phyloP scores from a whole-genome alignment of 2,113 vertebrate species.

The Lipotes vexillifer region DNA sequence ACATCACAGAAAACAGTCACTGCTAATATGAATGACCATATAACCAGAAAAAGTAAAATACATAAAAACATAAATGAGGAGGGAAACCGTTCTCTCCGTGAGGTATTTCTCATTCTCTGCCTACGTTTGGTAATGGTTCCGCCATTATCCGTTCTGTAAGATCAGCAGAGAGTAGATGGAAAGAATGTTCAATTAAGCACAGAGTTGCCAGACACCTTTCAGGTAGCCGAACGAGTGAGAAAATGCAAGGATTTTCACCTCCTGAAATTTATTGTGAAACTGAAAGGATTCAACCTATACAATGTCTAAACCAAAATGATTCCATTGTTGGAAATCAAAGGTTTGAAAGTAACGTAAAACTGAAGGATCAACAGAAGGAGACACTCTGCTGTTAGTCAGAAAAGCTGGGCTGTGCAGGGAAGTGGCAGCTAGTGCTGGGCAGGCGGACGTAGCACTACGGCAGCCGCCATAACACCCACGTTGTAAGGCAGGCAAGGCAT shows the following conservation, averaged over 20 bases:
- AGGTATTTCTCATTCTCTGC: not conserved
- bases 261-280: slow-evolving; percentile 37
- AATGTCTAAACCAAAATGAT: not conserved
- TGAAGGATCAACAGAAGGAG: not conserved
- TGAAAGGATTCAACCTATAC: not conserved
- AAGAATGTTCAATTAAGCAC: slow-evolving; percentile 12
- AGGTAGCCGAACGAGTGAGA: not conserved
- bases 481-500: not conserved
- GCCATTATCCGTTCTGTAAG: not conserved
- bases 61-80: not conserved
- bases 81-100: not conserved
- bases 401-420: not conserved
- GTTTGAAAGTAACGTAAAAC: not conserved
- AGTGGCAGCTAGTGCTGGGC: not conserved
- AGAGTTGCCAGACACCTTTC: slow-evolving; percentile 3
- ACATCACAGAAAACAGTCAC: not conserved
- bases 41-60: not conserved
- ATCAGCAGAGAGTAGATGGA: slow-evolving; percentile 21
- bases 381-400: not conserved
- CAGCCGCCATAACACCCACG: not conserved
- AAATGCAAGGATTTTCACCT: not conserved
- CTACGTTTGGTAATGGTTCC: not conserved
- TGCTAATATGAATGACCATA: not conserved
- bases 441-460: not conserved
- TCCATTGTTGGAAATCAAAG: not conserved